phyloP scores from a whole-genome alignment of 2,888 invertebrate genomes.

The Lasioglossum zephyrum region DNA sequence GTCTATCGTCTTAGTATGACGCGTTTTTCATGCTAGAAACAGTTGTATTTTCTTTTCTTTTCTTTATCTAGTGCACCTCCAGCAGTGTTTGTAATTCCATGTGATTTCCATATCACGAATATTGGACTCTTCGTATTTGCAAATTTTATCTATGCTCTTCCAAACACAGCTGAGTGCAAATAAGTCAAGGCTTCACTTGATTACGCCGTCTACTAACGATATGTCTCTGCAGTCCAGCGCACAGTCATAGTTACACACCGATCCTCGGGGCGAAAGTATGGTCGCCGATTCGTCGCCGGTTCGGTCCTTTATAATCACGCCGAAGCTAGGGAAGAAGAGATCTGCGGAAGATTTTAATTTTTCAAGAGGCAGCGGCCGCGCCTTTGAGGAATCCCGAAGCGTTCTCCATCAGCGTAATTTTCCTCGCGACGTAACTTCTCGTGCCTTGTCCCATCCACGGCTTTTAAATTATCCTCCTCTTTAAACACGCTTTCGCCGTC shows the following conservation, averaged over 20 bases:
- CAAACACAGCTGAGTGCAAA: too few species aligned
- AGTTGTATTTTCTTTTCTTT: background rate
- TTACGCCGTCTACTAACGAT: background rate
- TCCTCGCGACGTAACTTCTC: constrained; percentile 52
- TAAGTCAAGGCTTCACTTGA: background rate
- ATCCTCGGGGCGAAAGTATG: background rate
- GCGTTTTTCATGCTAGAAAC: background rate
- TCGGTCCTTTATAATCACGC: background rate
- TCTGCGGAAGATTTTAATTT: constrained; percentile 45
- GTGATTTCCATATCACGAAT: background rate
- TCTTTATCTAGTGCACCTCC: background rate
- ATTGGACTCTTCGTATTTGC: background rate
- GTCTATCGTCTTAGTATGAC: background rate
- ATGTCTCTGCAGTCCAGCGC: background rate
- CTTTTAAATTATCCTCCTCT: constrained; percentile 58
- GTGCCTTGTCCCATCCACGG: constrained; percentile 18
- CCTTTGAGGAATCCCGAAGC: constrained; percentile 45
- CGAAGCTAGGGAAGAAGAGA: background rate
- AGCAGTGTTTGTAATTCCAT: background rate
- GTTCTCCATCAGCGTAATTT: constrained; percentile 57
- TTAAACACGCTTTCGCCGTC: constrained; percentile 44
- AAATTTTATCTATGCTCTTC: background rate
- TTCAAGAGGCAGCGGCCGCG: constrained; percentile 20
- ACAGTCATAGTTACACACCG: background rate
- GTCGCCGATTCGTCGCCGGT: background rate